Percentiles rank a stretch among this genome's conserved stretches.
Conservation (phyloP, 2,888 invertebrate species). For the Papilio protenor region DNA sequence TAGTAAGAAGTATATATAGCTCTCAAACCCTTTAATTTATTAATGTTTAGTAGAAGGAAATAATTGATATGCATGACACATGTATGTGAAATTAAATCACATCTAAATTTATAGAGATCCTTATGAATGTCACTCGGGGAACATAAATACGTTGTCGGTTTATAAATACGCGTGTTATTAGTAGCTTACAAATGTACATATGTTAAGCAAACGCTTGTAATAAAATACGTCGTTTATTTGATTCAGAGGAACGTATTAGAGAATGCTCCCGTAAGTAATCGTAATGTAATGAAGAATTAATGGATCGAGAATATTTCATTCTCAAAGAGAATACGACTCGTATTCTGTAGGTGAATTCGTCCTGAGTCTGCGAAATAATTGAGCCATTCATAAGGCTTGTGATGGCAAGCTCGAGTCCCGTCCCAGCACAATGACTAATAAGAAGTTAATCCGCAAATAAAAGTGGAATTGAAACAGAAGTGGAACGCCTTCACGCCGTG, state of each 20-base stretch:
- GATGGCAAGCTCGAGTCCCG: constrained; percentile 73
- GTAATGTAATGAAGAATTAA: constrained; percentile 48
- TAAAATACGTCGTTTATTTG: constrained; percentile 56
- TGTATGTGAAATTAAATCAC: constrained; percentile 59
- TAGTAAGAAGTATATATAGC: constrained; percentile 51
- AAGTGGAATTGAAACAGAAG: constrained; percentile 85
- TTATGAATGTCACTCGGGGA: constrained; percentile 65
- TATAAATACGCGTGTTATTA: constrained; percentile 69
- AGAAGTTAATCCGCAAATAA: constrained; percentile 85
- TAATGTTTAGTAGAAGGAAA: constrained; percentile 22
- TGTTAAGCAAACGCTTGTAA: constrained; percentile 62
- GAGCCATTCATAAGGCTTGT: constrained; percentile 83
- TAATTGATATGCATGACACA: constrained; percentile 43
- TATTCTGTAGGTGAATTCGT: constrained; percentile 61
- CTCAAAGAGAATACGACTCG: constrained; percentile 53
- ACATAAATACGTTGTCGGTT: constrained; percentile 75
- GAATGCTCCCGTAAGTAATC: constrained; percentile 43
- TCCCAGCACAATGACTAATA: constrained; percentile 81
- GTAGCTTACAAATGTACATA: constrained; percentile 61
- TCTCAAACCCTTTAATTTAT: constrained; percentile 41
- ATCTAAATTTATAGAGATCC: constrained; percentile 67
- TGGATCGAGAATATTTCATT: constrained; percentile 54
- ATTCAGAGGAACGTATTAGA: constrained; percentile 43
- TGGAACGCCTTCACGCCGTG: constrained; percentile 81
- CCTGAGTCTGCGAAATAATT: constrained; percentile 78